Conservation (phyloP, 2,888 invertebrate genomes). For the Scaptomyza flava region DNA sequence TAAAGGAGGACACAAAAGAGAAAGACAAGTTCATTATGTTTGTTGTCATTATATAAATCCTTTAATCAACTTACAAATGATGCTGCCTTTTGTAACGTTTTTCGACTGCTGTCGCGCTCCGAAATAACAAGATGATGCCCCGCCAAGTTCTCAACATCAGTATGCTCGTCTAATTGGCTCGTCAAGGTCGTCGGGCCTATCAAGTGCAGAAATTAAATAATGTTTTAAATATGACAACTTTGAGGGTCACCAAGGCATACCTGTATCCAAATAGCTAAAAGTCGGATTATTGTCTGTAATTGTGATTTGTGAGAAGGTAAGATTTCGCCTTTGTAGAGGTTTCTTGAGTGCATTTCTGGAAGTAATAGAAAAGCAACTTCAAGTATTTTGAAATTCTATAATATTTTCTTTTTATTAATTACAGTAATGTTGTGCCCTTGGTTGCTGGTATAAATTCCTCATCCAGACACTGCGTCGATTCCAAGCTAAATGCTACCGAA, state of each 20-base stretch:
- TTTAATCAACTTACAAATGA: conserved; percentile 81
- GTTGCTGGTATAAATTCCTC: conserved; percentile 89
- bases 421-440: conserved; percentile 88
- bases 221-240: background rate
- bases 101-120: conserved; percentile 81
- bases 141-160: conserved; percentile 83
- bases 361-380: background rate
- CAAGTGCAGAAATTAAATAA: background rate
- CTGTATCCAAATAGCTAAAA: conserved; percentile 81
- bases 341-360: conserved; percentile 88
- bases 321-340: conserved; percentile 88
- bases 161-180: conserved; percentile 83
- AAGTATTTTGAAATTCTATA: background rate
- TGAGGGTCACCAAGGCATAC: conserved; percentile 47
- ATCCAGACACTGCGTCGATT: conserved; percentile 85
- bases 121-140: conserved; percentile 83
- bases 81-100: conserved; percentile 83
- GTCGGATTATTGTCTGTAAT: conserved; percentile 83
- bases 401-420: conserved; percentile 82
- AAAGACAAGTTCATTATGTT: background rate
- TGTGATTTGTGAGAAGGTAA: conserved; percentile 83
- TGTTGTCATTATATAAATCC: background rate
- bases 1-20: conserved; percentile 23
- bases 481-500: conserved; percentile 88
- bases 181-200: conserved; percentile 79